Conservation (phyloP, 2,113 vertebrate species). For the Jacana jacana region DNA sequence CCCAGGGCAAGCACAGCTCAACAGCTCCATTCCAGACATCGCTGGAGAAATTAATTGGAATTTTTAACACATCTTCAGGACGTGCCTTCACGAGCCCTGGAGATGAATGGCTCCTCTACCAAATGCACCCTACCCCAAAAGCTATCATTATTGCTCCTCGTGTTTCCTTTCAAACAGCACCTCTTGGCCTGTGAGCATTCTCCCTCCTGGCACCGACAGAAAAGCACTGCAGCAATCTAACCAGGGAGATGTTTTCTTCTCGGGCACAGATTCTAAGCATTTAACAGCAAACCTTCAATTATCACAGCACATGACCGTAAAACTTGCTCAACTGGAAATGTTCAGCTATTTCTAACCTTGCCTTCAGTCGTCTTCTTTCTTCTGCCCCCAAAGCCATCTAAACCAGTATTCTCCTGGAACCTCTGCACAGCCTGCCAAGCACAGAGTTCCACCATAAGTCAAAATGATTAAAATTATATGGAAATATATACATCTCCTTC, state of each 20-base stretch:
- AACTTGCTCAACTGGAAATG: slow-evolving; percentile 56
- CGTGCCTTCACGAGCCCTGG: not conserved
- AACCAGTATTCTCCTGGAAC: not conserved
- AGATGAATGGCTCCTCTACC: not conserved
- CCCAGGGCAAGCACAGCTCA: not conserved
- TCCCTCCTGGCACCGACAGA: not conserved
- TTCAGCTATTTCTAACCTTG: slow-evolving; percentile 67
- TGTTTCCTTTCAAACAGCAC: not conserved
- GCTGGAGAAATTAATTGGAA: not conserved
- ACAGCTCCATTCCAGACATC: not conserved
- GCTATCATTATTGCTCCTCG: not conserved
- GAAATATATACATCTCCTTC: slow-evolving; percentile 41
- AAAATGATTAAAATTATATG: slow-evolving; percentile 30
- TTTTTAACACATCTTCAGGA: not conserved
- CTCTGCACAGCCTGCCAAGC: not conserved
- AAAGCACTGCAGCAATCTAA: not conserved
- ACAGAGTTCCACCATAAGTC: not conserved
- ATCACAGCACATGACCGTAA: slow-evolving; percentile 46
- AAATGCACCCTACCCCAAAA: not conserved
- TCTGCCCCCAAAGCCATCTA: slow-evolving; percentile 31
- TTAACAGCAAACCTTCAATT: slow-evolving; percentile 64
- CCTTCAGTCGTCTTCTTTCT: slow-evolving; percentile 21
- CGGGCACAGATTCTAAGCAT: not conserved
- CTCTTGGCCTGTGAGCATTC: not conserved
- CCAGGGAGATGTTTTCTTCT: not conserved